Percentiles rank a stretch among this genome's conserved stretches.
Conservation (phyloP, 1,140 invertebrate species). For the Anastrepha ludens region DNA sequence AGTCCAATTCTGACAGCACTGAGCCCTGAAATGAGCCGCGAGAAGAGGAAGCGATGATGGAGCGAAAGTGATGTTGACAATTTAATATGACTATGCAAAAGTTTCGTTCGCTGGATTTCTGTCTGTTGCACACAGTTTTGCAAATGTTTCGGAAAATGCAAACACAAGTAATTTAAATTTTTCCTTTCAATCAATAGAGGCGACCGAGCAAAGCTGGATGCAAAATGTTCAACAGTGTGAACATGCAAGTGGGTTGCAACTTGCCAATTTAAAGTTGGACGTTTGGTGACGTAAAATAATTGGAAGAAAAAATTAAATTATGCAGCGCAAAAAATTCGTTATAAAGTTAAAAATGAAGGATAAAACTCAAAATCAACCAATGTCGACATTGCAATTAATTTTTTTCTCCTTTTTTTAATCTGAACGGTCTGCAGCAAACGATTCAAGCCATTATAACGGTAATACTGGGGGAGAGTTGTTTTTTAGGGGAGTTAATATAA, state of each 20-base stretch:
- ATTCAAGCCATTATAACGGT: too few relatives aligned
- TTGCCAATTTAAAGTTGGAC: not conserved
- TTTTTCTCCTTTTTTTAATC: too few relatives aligned
- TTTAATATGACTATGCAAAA: slow-evolving; percentile 29
- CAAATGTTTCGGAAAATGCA: not conserved
- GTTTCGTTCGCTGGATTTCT: not conserved
- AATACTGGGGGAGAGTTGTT: too few relatives aligned
- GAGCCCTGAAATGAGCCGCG: not conserved
- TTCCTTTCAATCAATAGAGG: not conserved
- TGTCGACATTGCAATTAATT: too few relatives aligned
- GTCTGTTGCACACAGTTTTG: slow-evolving; percentile 9
- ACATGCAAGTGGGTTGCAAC: not conserved
- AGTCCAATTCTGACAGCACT: not conserved
- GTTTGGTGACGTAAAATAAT: not conserved
- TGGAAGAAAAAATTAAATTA: not conserved
- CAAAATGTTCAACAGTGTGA: not conserved
- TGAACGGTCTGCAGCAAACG: too few relatives aligned
- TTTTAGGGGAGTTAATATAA: too few relatives aligned
- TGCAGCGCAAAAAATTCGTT: too few relatives aligned
- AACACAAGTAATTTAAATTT: slow-evolving; percentile 19
- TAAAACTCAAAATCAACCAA: too few relatives aligned
- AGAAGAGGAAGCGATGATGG: not conserved
- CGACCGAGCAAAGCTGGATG: not conserved
- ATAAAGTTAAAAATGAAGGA: too few relatives aligned
- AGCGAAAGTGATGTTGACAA: not conserved